phyloP scores from a whole-genome alignment of 2,113 vertebrate species.

The Phasianus colchicus region DNA sequence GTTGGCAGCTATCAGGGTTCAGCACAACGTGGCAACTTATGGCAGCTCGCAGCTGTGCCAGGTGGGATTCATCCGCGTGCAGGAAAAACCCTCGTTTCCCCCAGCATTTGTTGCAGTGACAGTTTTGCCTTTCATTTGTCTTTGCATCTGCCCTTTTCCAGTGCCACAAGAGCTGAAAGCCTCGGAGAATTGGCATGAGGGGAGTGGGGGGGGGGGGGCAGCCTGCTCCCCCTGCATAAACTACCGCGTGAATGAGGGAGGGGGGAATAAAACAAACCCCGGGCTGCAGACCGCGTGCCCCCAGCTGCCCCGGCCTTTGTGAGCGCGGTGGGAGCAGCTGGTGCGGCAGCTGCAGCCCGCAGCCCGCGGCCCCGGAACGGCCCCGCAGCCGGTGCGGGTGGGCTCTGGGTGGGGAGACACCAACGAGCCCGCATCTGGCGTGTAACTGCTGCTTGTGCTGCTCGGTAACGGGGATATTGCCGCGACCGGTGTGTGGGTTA shows the following conservation, averaged over 20 bases:
- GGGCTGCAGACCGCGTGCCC: background rate
- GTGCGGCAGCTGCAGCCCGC: slow-evolving; percentile 63
- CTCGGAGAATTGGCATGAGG: background rate
- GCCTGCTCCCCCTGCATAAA: background rate
- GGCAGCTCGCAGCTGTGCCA: background rate
- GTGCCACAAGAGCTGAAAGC: background rate
- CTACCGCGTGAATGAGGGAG: background rate
- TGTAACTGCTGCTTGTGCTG: slow-evolving; percentile 40
- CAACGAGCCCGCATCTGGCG: slow-evolving; percentile 37
- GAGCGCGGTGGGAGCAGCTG: slow-evolving; percentile 59
- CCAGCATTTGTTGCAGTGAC: background rate
- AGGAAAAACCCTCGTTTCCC: background rate
- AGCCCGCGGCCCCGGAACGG: background rate
- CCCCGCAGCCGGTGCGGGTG: background rate
- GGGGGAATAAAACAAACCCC: background rate
- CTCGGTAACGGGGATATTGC: background rate
- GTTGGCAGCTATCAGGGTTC: background rate
- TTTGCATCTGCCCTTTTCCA: background rate
- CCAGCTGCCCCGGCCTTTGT: slow-evolving; percentile 45
- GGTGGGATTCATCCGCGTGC: background rate
- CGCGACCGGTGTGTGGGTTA: background rate
- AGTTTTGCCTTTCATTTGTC: slow-evolving; percentile 3
- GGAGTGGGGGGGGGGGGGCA: background rate
- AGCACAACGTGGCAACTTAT: background rate
- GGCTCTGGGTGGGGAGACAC: background rate